A percentile compares a stretch with the other conserved stretches of the same genome.
Evolutionary conservation across 2,888 invertebrate species (phyloP).

Genomic region (Callimorpha dominula): DNA sequence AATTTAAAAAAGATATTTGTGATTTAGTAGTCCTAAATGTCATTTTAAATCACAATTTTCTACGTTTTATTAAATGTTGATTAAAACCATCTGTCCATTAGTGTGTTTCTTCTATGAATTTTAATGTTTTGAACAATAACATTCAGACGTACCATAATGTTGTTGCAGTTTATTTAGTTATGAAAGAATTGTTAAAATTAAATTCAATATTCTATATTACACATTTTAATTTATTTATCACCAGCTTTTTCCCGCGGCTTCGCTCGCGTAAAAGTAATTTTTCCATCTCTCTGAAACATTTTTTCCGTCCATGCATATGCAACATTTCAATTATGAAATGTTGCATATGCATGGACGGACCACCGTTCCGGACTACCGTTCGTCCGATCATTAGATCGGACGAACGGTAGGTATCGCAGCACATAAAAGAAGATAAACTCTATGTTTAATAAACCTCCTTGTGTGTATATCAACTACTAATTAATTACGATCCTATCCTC

Average conservation of each 20-base stretch:
- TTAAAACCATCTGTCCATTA: conserved; percentile 42
- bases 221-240: conserved; percentile 31
- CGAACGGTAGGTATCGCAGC: too few species aligned
- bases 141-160: conserved; percentile 62
- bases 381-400: too few species aligned
- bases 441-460: neutral
- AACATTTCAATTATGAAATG: too few species aligned
- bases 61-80: conserved; percentile 37
- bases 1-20: neutral
- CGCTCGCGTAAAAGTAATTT: too few species aligned
- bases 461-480: too few species aligned
- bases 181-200: conserved; percentile 80
- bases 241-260: too few species aligned
- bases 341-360: too few species aligned
- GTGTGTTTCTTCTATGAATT: conserved; percentile 45
- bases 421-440: neutral
- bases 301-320: too few species aligned
- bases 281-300: too few species aligned
- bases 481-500: too few species aligned
- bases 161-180: conserved; percentile 76
- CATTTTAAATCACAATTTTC: conserved; percentile 31
- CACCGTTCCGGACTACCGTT: too few species aligned
- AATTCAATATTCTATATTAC: conserved; percentile 73
- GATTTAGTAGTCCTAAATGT: conserved; percentile 32
- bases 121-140: conserved; percentile 40